Percentiles rank a stretch among this genome's conserved stretches.
These are phyloP conservation scores for Leiothrix lutea DNA, from an alignment of 2,113 vertebrate species.

Conservation along the genomic window DNA sequence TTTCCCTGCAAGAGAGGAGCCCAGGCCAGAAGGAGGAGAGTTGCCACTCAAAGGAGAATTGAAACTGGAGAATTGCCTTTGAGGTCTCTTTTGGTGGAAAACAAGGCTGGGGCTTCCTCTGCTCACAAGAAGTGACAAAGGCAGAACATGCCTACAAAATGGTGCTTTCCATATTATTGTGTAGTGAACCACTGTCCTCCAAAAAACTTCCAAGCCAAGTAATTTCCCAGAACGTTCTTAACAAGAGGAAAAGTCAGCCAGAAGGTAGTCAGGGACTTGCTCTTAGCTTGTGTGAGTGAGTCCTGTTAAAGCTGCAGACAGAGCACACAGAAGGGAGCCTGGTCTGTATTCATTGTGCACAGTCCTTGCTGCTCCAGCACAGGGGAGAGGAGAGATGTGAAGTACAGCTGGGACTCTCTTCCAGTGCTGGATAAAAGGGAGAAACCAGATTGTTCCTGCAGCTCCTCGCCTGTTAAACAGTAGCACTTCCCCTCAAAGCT, in stretches of 20 bases:
- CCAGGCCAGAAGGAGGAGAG: neutral
- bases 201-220: neutral
- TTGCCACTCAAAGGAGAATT: neutral
- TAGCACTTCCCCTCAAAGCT: neutral
- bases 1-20: neutral
- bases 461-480: neutral
- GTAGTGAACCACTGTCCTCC: neutral
- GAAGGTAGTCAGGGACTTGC: neutral
- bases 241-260: neutral
- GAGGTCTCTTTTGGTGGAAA: neutral
- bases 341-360: neutral
- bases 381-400: neutral
- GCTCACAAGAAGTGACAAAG: neutral
- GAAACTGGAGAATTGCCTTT: neutral
- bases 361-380: neutral
- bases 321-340: neutral
- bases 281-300: neutral
- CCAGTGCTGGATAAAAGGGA: neutral
- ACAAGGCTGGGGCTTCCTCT: neutral
- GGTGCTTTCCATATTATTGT: neutral
- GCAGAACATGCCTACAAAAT: neutral
- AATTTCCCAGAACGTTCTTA: neutral
- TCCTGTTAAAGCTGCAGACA: neutral
- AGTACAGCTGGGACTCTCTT: neutral
- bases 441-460: neutral